Evolutionary conservation across 2,113 vertebrate genomes (phyloP), one percentile per base, ranked within the genome.

Genomic region (Tachysurus vachellii): DNA sequence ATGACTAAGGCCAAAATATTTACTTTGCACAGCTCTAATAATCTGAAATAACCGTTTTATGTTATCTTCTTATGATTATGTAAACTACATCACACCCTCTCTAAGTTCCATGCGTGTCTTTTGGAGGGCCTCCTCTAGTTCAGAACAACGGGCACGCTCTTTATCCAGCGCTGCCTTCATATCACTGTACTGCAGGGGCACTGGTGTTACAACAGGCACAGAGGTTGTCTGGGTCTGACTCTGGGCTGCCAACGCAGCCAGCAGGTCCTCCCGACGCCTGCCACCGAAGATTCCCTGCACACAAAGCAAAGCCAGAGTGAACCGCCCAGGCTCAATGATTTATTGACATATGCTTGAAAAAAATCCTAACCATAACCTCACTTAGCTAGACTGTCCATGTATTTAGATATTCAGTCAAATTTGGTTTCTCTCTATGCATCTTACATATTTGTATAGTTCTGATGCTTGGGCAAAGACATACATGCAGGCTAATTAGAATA

Each of bases 111-210:
- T 95, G 91, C 98, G 97, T 90, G 97, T 99, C 94, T 99, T 99
- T 95, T 99, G 98, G 87, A 99, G 94, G 61, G 97, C 97, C 10
- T 99, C 98, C 92, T 99, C 98, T 80, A 99, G 94, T 93, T 99
- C 98, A 1, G 97, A 96, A 92, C 96, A 97, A 87, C 98, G 97
- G 47, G 95, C 91, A 31, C 98, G 97, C 94, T 99, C 98, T 94
- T 99, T 99, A 91, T 99, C 98, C 95, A 99, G 94, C 16, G 98
- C 98, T 82, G 93, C 90, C 94, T 99, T 99, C 96, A 99, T 96
- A 93, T 99, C 98, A 89, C 95, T 99, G 96, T 99, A 99, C 94
- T 99, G 98, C 95, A 99, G 94, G 90, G 98, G 97, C 93, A 99
- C 96, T 0, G 94, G 93, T 70, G 94, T 90, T 73, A 92, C 90